Evolutionary conservation across 2,797 vertebrate species (phyloP), one percentile per base, ranked within the genome.

Genomic region (Salarias fasciatus): DNA sequence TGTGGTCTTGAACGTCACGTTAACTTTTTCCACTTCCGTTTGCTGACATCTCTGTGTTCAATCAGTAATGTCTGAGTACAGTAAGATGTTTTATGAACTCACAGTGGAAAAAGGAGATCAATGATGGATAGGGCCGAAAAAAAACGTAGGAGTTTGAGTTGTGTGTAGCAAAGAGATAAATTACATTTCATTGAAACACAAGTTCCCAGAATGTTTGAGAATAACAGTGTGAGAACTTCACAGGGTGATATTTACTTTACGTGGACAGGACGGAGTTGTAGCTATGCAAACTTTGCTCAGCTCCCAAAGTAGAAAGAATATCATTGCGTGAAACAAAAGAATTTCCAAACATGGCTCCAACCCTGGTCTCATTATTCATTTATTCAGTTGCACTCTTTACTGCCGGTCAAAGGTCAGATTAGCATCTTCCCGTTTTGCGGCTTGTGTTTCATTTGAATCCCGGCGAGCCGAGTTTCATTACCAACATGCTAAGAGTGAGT

Each of bases 201-300:
- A 18, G 41, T 56, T 53, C 29, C 12, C 14, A 70, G 61, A 70
- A 24, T 49, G 70, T 68, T 51, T 61, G 69, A 69, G 13, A 29
- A 63, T 13, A 74, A 63, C 60, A 57, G 52, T 40, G 47, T 14
- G 29, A 75, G 52, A 50, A 64, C 11, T 5, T 56, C 12, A 2
- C 2, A 48, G 33, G 38, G 29, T 11, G 53, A 44, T 72, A 63
- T 77, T 76, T 78, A 74, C 60, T 66, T 69, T 18, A 57, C 41
- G 40, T 33, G 43, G 45, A 28, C 44, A 68, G 50, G 63, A 62
- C 7, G 49, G 56, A 29, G 47, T 48, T 63, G 45, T 8, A 15
- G 40, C 35, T 48, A 28, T 53, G 61, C 49, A 56, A 68, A 60
- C 59, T 11, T 47, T 45, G 35, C 58, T 24, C 47, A 9, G 10